Evolutionary conservation across 2,888 invertebrate species (phyloP), one percentile per base, ranked within the genome.

Genomic region (Drosophila niveifrons): DNA sequence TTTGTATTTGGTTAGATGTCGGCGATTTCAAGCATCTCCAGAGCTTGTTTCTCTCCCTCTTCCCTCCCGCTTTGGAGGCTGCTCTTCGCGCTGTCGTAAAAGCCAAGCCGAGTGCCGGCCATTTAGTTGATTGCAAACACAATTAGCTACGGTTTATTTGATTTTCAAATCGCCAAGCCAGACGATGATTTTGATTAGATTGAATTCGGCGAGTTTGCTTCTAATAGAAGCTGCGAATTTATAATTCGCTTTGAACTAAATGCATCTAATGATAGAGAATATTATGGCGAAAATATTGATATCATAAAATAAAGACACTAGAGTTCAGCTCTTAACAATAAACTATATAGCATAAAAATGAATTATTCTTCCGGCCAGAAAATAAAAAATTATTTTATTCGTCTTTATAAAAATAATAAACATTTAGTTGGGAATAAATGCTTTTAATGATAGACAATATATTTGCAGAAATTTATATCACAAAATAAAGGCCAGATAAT

Each of bases 51-150:
- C 71, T 18, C 17, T n/a, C 17, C 11, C 31, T 4, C 4, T 4
- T 23, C 13, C 4, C 9, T 8, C 15, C 8, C 10, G 11, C 28
- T n/a, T n/a, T n/a, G n/a, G n/a, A n/a, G n/a, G n/a, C n/a, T 15
- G 0, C 8, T 39, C 28, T 10, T 23, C 1, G 23, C 10, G 11
- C 7, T 48, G 13, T 72, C 68, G 70, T 72, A 70, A 76, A 79
- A 75, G 79, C 66, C 82, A 85, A 75, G 77, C 67, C 80, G 89
- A 85, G 82, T 89, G 82, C 70, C 59, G 71, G 71, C 72, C 74
- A 87, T 85, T 85, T 87, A 80, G 75, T 89, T 85, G 84, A 85
- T 85, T 87, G 75, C 89, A 82, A 85, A 85, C 88, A 89, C 88
- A 85, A 85, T 85, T 85, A 85, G 89, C 82, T 65, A 72, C 59